Evolutionary conservation across 2,113 vertebrate genomes (phyloP).

Genomic region (Balaeniceps rex): DNA sequence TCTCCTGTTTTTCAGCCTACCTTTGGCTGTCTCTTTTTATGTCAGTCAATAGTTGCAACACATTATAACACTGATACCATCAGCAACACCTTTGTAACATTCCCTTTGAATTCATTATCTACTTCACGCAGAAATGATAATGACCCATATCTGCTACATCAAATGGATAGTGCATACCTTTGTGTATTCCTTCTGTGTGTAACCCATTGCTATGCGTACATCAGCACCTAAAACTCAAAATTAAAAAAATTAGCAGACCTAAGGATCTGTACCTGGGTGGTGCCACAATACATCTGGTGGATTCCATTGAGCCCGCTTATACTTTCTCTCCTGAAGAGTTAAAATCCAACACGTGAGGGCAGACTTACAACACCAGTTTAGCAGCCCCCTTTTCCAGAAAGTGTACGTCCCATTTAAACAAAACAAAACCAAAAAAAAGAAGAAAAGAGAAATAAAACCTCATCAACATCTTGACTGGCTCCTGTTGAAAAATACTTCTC

Average conservation of each 20-base stretch:
- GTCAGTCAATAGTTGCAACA: neutral
- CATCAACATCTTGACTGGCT: slow-evolving; percentile 34
- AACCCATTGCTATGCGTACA: neutral
- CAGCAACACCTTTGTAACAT: neutral
- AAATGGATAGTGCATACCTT: neutral
- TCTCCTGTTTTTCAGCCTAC: neutral
- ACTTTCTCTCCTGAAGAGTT: neutral
- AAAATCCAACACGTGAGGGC: slow-evolving; percentile 56
- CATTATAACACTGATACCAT: neutral
- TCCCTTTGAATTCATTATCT: neutral
- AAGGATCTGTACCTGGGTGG: neutral
- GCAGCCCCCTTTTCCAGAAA: neutral
- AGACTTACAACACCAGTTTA: slow-evolving; percentile 39
- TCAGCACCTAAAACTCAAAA: neutral
- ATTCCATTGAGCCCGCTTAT: neutral
- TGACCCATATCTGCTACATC: neutral
- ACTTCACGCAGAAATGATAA: neutral
- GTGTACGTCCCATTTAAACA: neutral
- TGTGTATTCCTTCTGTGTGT: neutral
- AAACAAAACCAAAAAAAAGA: neutral
- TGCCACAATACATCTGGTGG: neutral
- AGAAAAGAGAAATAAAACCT: neutral
- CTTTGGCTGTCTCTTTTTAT: neutral
- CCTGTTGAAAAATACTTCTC: slow-evolving; percentile 27
- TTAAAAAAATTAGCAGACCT: neutral